Percentiles rank a stretch among this genome's conserved stretches.
Conservation (phyloP, 2,113 vertebrate species). For the Glaucomys volans region DNA sequence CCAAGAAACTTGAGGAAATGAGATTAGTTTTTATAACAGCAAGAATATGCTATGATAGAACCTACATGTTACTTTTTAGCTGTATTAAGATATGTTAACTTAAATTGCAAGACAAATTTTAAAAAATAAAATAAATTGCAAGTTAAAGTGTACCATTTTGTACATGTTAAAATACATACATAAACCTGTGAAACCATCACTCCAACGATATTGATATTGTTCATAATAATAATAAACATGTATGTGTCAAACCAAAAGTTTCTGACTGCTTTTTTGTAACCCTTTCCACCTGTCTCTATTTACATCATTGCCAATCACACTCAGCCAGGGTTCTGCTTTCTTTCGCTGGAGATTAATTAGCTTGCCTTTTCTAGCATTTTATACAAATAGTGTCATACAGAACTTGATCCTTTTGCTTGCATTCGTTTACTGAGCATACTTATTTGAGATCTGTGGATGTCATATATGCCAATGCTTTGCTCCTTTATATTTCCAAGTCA, state of each 20-base stretch:
- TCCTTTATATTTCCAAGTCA: not conserved
- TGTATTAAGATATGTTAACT: not conserved
- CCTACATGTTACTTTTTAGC: not conserved
- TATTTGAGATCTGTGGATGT: not conserved
- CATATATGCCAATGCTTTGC: not conserved
- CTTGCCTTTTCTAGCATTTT: slow-evolving; percentile 2
- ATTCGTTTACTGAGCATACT: not conserved
- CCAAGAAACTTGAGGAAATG: not conserved
- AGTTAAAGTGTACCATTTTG: not conserved
- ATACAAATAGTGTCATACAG: not conserved
- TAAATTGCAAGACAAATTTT: no score
- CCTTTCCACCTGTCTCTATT: not conserved
- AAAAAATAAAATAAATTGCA: not conserved
- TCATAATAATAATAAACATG: not conserved
- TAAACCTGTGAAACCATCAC: not conserved
- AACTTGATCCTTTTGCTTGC: not conserved
- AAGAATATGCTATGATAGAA: not conserved
- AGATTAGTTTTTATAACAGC: not conserved
- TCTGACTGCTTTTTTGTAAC: not conserved
- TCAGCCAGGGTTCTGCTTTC: not conserved
- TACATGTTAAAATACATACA: not conserved
- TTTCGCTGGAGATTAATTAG: not conserved
- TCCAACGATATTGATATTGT: not conserved
- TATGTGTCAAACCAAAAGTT: not conserved
- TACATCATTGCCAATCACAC: not conserved